Base-by-base conservation (phyloP, 2,888 invertebrate species). In the Netelia fuscicornis region DNA sequence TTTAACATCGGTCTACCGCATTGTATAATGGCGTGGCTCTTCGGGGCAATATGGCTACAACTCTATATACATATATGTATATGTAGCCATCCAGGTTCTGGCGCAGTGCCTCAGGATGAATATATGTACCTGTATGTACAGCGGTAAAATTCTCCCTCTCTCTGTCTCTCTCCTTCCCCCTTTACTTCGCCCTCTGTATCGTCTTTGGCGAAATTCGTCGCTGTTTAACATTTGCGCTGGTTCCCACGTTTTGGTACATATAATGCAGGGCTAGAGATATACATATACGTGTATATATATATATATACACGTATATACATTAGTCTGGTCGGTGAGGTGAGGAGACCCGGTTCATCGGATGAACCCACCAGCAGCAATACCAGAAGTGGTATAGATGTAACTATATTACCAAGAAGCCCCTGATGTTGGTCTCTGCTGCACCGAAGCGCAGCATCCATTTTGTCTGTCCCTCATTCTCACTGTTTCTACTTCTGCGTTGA, bases 1-100 rank as follows among this genome's bases (percentile, higher is more conserved):
- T 78, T 78, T 78, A 78, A 70, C 70, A 78, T 78, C 62, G 78
- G 78, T 78, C 78, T 78, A 78, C 78, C 78, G 52, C 60, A 37
- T 25, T 48, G 78, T 48, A 68, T n/a, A 62, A 52, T 70, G 62
- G 70, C 70, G 48, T 48, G 48, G 48, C 48, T 48, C 48, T 48
- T 13, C 13, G 48, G 3, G 48, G 48, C 48, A 48, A 48, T 13
- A 10, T 48, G 48, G 48, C 20, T 78, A 48, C 68, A 25, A 56
- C 65, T 37, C 20, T 25, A 64, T 9, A n/a, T 30, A 58, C n/a
- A 60, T 17, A 25, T 58, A 68, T 68, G 67, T 58, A 68, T 70
- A 70, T 54, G 70, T 70, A 78, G 78, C 60, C 78, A 78, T 54
- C 78, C 62, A 68, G 70, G 70, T 78, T 78, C 78, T 78, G 78